These are phyloP conservation scores for Tortrix viridana DNA, from an alignment of 2,888 invertebrate species.

Conservation along the genomic window DNA sequence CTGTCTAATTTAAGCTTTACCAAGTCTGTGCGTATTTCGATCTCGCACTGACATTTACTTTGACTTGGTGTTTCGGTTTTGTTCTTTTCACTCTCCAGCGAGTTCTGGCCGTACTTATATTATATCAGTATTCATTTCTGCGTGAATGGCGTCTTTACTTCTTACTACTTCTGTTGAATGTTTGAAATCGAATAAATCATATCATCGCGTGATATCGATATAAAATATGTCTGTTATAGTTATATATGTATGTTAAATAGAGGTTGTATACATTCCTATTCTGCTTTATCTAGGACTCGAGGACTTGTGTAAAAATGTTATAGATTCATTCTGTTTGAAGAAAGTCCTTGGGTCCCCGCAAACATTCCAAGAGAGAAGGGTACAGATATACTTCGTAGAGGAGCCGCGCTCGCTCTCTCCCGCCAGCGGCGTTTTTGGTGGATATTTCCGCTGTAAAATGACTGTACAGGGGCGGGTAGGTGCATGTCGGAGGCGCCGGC, in stretches of 20 bases:
- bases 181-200: slow-evolving; percentile 60
- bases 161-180: slow-evolving; percentile 30
- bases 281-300: slow-evolving; percentile 21
- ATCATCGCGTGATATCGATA: slow-evolving; percentile 64
- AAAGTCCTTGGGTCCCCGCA: slow-evolving; percentile 1
- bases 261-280: slow-evolving; percentile 45
- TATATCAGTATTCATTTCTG: slow-evolving; percentile 53
- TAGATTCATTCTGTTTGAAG: slow-evolving; percentile 5
- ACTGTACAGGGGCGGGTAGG: background rate
- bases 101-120: slow-evolving; percentile 63
- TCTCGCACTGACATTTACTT: slow-evolving; percentile 22
- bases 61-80: too few relatives aligned
- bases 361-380: slow-evolving; percentile 1
- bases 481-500: background rate
- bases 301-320: slow-evolving; percentile 14
- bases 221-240: slow-evolving; percentile 48
- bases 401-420: too few relatives aligned
- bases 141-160: slow-evolving; percentile 32
- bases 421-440: background rate
- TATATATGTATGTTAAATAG: slow-evolving; percentile 49
- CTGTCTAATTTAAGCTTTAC: background rate
- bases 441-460: background rate
- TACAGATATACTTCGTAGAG: too few relatives aligned
- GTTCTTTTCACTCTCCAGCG: slow-evolving; percentile 39
- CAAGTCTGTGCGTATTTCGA: background rate